These are phyloP conservation scores for Drosophila merina DNA, from an alignment of 2,888 invertebrate species.

Conservation along the genomic window DNA sequence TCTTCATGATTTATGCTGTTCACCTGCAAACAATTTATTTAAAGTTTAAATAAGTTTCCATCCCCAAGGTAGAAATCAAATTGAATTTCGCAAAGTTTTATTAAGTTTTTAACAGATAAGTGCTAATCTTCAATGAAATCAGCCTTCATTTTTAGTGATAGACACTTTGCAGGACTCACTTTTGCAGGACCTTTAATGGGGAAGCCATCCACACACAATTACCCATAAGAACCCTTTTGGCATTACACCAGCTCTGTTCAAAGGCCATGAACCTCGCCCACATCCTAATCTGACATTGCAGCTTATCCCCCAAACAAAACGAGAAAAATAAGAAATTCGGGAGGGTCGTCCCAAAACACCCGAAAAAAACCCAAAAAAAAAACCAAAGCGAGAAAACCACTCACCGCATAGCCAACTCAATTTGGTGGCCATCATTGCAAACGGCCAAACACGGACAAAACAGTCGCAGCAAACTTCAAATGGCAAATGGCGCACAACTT, in stretches of 20 bases:
- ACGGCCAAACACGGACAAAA: constrained; percentile 59
- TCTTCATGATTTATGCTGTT: background rate
- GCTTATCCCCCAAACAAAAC: constrained; percentile 54
- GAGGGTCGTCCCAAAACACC: background rate
- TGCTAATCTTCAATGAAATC: constrained; percentile 37
- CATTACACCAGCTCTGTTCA: constrained; percentile 54
- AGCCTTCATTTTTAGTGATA: constrained; percentile 30
- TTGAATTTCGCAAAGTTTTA: constrained; percentile 25
- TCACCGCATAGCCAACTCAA: constrained; percentile 57
- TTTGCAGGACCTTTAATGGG: constrained; percentile 17
- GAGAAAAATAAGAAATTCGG: constrained; percentile 7
- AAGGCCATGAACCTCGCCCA: constrained; percentile 46
- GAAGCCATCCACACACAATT: constrained; percentile 66
- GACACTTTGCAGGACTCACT: constrained; percentile 39
- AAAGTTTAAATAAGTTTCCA: constrained; percentile 4
- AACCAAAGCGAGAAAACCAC: constrained; percentile 18
- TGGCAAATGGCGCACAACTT: constrained; percentile 77
- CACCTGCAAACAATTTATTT: background rate
- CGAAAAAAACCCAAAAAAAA: constrained; percentile 6
- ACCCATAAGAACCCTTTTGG: constrained; percentile 70
- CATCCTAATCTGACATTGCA: constrained; percentile 67
- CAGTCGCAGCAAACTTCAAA: constrained; percentile 68
- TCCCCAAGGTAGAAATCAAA: constrained; percentile 21
- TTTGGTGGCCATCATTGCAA: constrained; percentile 69
- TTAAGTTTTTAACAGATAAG: constrained; percentile 34